Evolutionary conservation across 2,113 vertebrate species (phyloP).

Genomic region (Ochotona princeps): DNA sequence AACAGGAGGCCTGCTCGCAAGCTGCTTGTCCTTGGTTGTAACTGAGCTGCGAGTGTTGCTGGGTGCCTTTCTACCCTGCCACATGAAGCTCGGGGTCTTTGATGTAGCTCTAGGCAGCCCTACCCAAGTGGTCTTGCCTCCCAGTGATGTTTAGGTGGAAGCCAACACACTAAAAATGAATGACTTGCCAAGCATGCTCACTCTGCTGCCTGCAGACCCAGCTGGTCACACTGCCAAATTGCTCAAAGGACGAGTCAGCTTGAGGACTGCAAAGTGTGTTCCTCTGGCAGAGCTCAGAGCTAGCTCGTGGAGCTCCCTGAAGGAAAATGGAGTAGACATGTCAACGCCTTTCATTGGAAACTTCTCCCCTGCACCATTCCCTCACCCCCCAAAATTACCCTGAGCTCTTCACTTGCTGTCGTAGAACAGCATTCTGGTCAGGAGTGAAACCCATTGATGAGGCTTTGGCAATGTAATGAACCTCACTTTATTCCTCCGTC

Average conservation of each 20-base stretch:
- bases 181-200: not conserved
- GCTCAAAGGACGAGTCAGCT: conserved; percentile 58
- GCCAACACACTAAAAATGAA: conserved; percentile 69
- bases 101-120: conserved; percentile 55
- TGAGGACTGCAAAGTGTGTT: conserved; percentile 50
- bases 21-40: conserved; percentile 32
- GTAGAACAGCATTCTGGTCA: not conserved
- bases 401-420: not conserved
- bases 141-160: conserved; percentile 51
- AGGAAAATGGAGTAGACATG: conserved; percentile 25
- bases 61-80: conserved; percentile 30
- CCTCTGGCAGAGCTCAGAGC: conserved; percentile 40
- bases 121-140: conserved; percentile 63
- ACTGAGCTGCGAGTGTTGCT: not conserved
- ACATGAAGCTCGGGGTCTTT: conserved; percentile 40
- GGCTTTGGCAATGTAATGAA: not conserved
- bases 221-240: conserved; percentile 59
- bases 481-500: not conserved
- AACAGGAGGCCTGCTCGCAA: not conserved
- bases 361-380: not conserved
- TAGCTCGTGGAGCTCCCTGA: conserved; percentile 33
- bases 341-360: conserved; percentile 57
- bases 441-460: conserved; percentile 20
- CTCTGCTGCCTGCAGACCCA: conserved; percentile 58
- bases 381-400: not conserved